A percentile compares a stretch with the other conserved stretches of the same genome.
Evolutionary conservation across 2,113 vertebrate genomes (phyloP).

Genomic region (Menura novaehollandiae): DNA sequence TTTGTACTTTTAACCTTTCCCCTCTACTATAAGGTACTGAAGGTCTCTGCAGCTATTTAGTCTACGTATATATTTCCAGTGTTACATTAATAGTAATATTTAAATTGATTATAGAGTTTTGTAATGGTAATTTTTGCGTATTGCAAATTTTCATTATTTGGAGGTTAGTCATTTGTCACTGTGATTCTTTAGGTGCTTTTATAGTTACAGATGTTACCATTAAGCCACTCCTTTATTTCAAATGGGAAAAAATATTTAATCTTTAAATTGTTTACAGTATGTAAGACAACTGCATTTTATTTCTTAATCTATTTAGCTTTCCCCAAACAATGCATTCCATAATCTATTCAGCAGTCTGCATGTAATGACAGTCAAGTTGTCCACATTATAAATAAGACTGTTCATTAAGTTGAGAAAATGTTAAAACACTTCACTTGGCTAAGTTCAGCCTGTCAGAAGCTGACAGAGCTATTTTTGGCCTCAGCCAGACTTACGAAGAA

Average conservation of each 20-base stretch:
- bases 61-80: background rate
- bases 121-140: background rate
- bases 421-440: slow-evolving; percentile 56
- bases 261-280: background rate
- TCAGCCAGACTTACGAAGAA: slow-evolving; percentile 9
- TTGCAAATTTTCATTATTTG: background rate
- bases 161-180: background rate
- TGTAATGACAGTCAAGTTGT: slow-evolving; percentile 45
- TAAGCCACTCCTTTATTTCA: background rate
- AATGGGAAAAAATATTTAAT: background rate
- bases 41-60: slow-evolving; percentile 6
- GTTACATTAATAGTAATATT: background rate
- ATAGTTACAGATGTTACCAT: background rate
- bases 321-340: slow-evolving; percentile 1
- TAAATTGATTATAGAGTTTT: background rate
- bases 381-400: slow-evolving; percentile 56
- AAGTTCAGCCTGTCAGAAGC: slow-evolving; percentile 58
- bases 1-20: slow-evolving; percentile 15
- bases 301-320: background rate
- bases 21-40: background rate
- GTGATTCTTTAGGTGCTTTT: background rate
- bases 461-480: slow-evolving; percentile 54
- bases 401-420: slow-evolving; percentile 62
- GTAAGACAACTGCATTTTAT: background rate
- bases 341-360: slow-evolving; percentile 7